Evolutionary conservation across 2,888 invertebrate species (phyloP).

Genomic region (Charanyca ferruginea): DNA sequence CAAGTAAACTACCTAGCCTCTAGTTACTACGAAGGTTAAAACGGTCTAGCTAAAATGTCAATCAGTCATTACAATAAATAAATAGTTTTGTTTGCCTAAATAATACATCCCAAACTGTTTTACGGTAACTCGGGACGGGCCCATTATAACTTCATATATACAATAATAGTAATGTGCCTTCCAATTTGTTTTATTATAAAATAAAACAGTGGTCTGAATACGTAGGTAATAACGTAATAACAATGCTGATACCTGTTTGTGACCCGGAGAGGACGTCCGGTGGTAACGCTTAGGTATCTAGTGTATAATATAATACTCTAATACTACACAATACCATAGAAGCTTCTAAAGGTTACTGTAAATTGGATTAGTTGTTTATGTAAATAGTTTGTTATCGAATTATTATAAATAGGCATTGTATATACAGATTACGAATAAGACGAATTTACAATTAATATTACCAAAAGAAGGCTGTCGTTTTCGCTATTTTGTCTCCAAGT

Average conservation of each 20-base stretch:
- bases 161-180: constrained; percentile 47
- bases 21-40: constrained; percentile 21
- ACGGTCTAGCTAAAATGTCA: constrained; percentile 6
- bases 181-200: constrained; percentile 39
- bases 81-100: constrained; percentile 6
- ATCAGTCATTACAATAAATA: constrained; percentile 11
- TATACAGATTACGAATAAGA: constrained; percentile 60
- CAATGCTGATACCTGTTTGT: constrained; percentile 45
- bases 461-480: constrained; percentile 57
- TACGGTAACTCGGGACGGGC: neutral
- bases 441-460: constrained; percentile 62
- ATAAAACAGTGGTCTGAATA: constrained; percentile 19
- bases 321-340: constrained; percentile 50
- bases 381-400: constrained; percentile 58
- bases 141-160: constrained; percentile 21
- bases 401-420: constrained; percentile 56
- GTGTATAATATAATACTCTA: constrained; percentile 51
- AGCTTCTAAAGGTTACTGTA: constrained; percentile 41
- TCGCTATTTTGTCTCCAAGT: constrained; percentile 35
- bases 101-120: constrained; percentile 3
- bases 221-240: neutral
- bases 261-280: constrained; percentile 35
- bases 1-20: constrained; percentile 3
- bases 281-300: constrained; percentile 18
- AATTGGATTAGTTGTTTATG: constrained; percentile 48